Evolutionary conservation across 64 coral and sea anemone species (phyloP), one percentile per base, ranked within the genome.

Genomic region (Stichodactyla mertensii): DNA sequence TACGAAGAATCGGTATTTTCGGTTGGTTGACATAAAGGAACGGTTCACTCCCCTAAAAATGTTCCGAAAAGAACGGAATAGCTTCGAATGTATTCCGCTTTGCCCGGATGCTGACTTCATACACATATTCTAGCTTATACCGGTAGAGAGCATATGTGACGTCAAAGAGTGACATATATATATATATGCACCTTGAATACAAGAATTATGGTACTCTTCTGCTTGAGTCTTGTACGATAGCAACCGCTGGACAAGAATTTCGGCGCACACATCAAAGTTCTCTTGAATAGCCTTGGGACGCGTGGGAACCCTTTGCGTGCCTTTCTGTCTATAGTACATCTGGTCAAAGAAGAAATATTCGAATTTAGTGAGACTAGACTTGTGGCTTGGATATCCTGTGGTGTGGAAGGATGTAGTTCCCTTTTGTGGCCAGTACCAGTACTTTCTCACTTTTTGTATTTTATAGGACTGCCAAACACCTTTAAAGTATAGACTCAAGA

Each of bases 311-410:
- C 93, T 89, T 74, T 92, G 92, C 16, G 57, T 10, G 10, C 96
- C 96, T 87, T 95, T 98, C 85, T 98, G 96, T 51, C 93, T 87
- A 60, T 98, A 98, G 52, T 98, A 95, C 87, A 94, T 94, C 96
- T 98, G 64, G 18, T 22, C 55, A 87, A 24, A 69, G 64, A 74
- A 13, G 10, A 74, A 22, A 20, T 5, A 69, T 7, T 9, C 7
- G 6, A 23, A 69, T n/a, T 69, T 69, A 61, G 64, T 7, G 8
- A 22, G 16, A 69, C 64, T 23, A 18, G 6, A 58, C 56, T 15
- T 11, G 14, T 58, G 56, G 56, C 4, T 7, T 69, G 64, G 64
- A n/a, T 69, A n/a, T 6, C 64, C n/a, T 69, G 64, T 69, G 64
- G 59, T 61, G 4, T 45, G 8, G 9, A 58, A 58, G 14, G 14